Evolutionary conservation across 2,797 vertebrate species (phyloP), one percentile per base, ranked within the genome.

Genomic region (Spondyliosoma cantharus): DNA sequence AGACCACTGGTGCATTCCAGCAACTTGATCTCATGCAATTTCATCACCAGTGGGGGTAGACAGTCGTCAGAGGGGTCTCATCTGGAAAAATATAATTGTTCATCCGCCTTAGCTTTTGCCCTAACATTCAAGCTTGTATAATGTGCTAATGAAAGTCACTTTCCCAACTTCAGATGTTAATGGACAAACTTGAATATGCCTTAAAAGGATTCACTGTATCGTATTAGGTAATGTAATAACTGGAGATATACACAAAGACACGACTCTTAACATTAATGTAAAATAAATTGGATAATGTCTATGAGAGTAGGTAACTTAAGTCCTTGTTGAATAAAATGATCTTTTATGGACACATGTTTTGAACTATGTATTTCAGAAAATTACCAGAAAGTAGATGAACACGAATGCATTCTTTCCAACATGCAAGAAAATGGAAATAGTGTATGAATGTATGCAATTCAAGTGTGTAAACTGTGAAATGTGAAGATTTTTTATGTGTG

Each of bases 21-120:
- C 87, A 93, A 93, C 89, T 91, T 83, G 92, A 93, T 93, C 92
- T 89, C 90, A 86, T 86, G 86, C 76, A 64, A 90, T 92, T 92
- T 91, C 90, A 92, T 92, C 91, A 91, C 87, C 83, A 63, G 78
- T 42, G 56, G 88, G 85, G 86, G 83, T 15, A 76, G 49, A 58
- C 22, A 50, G 43, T 85, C 63, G 68, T 90, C 82, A 81, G 86
- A 75, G 81, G 71, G 80, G 77, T 88, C 89, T 91, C 80, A 87
- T 89, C 86, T 87, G 89, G 87, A 90, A 74, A 86, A 87, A 87
- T 80, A 76, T 82, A 84, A 87, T 87, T 91, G 90, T 90, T 91
- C 90, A 89, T 90, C 71, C 37, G 49, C 63, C 48, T 54, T 37
- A 70, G 69, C 52, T 8, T 76, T 86, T 20, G 65, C 12, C 46